Base-by-base conservation (phyloP, 2,113 vertebrate genomes). In the Anthoscopus minutus region DNA sequence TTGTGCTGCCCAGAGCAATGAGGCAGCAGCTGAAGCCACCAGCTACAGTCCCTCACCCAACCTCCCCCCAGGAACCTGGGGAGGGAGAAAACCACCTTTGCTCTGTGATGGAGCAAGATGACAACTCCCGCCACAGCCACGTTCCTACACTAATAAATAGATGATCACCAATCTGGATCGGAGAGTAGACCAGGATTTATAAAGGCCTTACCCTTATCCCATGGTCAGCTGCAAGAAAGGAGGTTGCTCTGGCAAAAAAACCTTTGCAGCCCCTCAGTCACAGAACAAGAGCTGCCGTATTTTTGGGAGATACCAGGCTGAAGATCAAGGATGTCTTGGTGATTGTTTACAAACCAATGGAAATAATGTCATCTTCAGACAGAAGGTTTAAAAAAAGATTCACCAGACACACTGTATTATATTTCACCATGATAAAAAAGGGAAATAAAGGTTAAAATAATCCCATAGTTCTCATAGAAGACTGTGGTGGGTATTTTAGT, bases 91-190 rank as follows among this genome's bases (percentile, higher is more conserved):
- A 28, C 8, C 51, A 38, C 20, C 13, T 45, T 19, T 15, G 37
- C 11, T 62, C 15, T 0, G 0, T 11, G 42, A 33, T 1, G 3
- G 13, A 22, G 5, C 20, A 37, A 44, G 62, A 13, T 35, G 35
- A 27, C 2, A 3, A n/a, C 45, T 62, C 77, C 62, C 51, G 47
- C 47, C 45, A 50, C 0, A 37, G 23, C 58, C 37, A 17, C 15
- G 31, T 30, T 77, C 37, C 70, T 44, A 24, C 18, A 22, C 37
- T 14, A 48, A 82, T 16, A 71, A 71, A 61, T 1, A 31, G 31
- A 47, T 24, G 1, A 1, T 22, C 51, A 58, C 33, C 0, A 0
- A 20, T 38, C 27, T 0, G 0, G 69, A 84, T 8, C 28, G 3
- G 4, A 24, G 45, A 19, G 12, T 0, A 77, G 18, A 25, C 3